Evolutionary conservation across 2,113 vertebrate species (phyloP), one percentile per base, ranked within the genome.

Genomic region (Hyla sarda): DNA sequence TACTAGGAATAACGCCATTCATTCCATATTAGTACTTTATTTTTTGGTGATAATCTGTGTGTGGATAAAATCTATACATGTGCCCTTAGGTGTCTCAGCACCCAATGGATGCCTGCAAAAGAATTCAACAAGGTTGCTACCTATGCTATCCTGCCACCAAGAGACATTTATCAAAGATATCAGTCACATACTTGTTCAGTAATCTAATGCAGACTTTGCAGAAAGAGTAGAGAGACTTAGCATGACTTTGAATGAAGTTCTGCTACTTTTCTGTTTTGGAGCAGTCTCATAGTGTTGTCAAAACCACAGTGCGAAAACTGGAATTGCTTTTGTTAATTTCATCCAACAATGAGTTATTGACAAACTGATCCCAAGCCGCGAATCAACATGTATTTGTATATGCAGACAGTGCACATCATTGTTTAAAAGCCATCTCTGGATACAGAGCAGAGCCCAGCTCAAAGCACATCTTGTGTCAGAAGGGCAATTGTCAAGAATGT

Each of bases 231-330:
- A 67, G 12, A 56, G 54, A 56, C 4, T 5, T 17, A 25, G 25
- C 25, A 65, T 65, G 60, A 48, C 47, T 21, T 28, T 69, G 17
- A 69, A 69, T 34, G 65, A 69, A 69, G 17, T 34, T 5, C 3
- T 37, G 65, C 65, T 34, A 9, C 17, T 32, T 37, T 69, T 37
- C 14, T 34, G 17, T 17, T 32, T 12, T 67, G 5, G 32, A 30
- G 17, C 14, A 17, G 28, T 14, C 17, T 81, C 21, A 12, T 81
- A n/a, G n/a, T 34, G 50, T 50, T 47, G 5, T 47, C 23, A 48
- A 48, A 48, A 67, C 41, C 58, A 81, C 54, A 82, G 79, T 69
- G 60, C 50, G n/a, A 82, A 71, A 82, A 82, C 23, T 72, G 81
- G 65, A 72, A 82, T 47, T 28, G 9, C 21, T 82, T 69, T 69